phyloP scores from a whole-genome alignment of 2,797 vertebrate genomes.

The Pangasius larnaudii region DNA sequence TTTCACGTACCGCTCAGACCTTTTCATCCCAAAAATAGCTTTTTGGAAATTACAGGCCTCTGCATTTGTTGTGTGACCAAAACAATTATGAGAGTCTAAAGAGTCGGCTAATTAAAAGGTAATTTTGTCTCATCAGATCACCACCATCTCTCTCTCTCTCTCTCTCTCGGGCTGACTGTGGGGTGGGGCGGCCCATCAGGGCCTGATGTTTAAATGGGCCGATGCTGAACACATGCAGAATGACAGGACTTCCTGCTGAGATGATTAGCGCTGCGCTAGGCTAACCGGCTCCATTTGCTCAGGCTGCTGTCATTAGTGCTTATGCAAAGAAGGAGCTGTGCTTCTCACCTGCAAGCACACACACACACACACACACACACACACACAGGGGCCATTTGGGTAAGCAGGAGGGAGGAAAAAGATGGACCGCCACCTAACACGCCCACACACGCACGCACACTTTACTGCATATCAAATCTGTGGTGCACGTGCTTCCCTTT shows the following conservation, averaged over 20 bases:
- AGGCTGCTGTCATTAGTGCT: constrained; percentile 88
- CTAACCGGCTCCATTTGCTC: constrained; percentile 86
- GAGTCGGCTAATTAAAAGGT: constrained; percentile 86
- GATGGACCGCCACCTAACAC: constrained; percentile 57
- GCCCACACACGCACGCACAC: constrained; percentile 60
- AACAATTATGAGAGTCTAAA: constrained; percentile 89
- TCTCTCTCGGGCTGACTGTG: constrained; percentile 75
- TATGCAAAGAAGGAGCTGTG: constrained; percentile 86
- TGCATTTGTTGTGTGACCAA: constrained; percentile 81
- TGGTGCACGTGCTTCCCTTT: constrained; percentile 3
- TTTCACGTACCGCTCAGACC: constrained; percentile 69
- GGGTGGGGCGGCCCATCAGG: constrained; percentile 80
- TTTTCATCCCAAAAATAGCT: constrained; percentile 76
- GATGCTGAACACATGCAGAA: constrained; percentile 91
- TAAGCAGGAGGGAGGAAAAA: background rate
- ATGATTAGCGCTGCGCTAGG: constrained; percentile 87
- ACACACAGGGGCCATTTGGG: background rate
- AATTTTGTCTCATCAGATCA: constrained; percentile 90
- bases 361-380: constrained; percentile 78
- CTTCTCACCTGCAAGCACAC: constrained; percentile 86
- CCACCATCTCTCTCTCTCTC: constrained; percentile 75
- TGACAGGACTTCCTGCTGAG: constrained; percentile 85
- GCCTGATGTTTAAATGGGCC: constrained; percentile 94
- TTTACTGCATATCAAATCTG: background rate
- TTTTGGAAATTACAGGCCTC: constrained; percentile 78